Evolutionary conservation across 1,140 invertebrate genomes (phyloP), one percentile per base, ranked within the genome.

Genomic region (Paramacrobiotus metropolitanus): DNA sequence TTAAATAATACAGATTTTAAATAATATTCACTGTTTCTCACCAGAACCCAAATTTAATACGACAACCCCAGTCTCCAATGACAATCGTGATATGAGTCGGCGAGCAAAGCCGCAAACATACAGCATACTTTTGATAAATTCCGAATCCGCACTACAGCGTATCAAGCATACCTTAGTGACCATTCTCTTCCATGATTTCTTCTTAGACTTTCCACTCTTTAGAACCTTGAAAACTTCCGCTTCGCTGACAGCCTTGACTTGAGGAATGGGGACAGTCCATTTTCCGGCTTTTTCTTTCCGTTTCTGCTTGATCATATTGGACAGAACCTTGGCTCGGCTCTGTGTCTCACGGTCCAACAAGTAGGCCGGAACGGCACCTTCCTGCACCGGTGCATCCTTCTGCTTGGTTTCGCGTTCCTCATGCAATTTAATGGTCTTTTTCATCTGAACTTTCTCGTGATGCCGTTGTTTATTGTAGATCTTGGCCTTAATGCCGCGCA

Each of bases 271-370:
- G 0, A 99, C 95, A 69, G 97, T 88, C 92, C 93, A 99, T 80
- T 99, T 99, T 0, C 93, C 95, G 62, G 90, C 92, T 71, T 99
- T 99, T 74, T 99, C 94, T 75, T 98, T 98, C 1, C 95, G 79
- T 74, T 99, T 99, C 73, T 99, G 93, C 77, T 99, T 99, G 62
- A 99, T 94, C 85, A 95, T 96, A 71, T 97, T 98, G 0, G 92
- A 96, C 0, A 99, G 75, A 21, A 97, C 84, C 76, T 97, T 98
- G 2, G 92, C 89, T 59, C 84, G 78, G 2, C 82, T 84, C 66
- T 95, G 87, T n/a, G 86, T 81, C 76, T 97, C 87, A 76, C 95
- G 82, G 77, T 99, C 95, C 34, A 99, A 75, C 2, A 99, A 75
- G 74, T 98, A 99, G 0, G 90, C 87, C 0, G 95, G 94, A 15